These are phyloP conservation scores for Lepetodrilus schrolli DNA, from an alignment of 2,888 invertebrate genomes.

Conservation along the genomic window DNA sequence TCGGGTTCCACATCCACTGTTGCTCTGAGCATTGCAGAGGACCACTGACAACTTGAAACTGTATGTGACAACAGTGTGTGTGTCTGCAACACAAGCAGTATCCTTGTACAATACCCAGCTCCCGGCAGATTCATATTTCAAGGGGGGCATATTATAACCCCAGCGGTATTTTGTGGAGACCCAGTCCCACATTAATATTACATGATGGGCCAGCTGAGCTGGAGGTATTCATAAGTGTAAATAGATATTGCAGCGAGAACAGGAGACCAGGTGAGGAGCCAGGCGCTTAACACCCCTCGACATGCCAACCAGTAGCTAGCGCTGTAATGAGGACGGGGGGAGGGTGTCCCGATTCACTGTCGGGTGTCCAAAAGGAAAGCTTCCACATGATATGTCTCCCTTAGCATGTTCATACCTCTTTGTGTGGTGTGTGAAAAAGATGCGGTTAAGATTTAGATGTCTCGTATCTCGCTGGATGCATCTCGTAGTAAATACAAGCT, in stretches of 20 bases:
- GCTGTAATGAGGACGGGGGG: too few species aligned
- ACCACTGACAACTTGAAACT: conserved; percentile 6
- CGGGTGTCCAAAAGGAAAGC: too few species aligned
- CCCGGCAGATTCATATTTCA: conserved; percentile 18
- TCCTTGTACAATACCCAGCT: background rate
- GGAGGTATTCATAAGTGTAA: conserved; percentile 25
- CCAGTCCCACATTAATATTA: conserved; percentile 7
- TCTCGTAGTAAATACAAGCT: too few species aligned
- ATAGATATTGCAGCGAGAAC: background rate
- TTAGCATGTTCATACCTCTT: too few species aligned
- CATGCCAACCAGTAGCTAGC: too few species aligned
- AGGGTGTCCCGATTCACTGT: too few species aligned
- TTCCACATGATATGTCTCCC: too few species aligned
- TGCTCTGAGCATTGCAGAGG: background rate
- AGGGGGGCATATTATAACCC: background rate
- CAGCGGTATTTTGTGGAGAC: conserved; percentile 12
- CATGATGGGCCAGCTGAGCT: background rate
- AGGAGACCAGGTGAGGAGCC: too few species aligned
- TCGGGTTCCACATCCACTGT: background rate
- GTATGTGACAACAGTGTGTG: background rate
- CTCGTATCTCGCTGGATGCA: too few species aligned
- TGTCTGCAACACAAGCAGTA: background rate
- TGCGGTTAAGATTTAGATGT: too few species aligned
- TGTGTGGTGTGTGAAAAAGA: too few species aligned
- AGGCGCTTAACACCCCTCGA: too few species aligned